Conservation (phyloP, 2,797 vertebrate genomes). For the Malacoctenus gilli region DNA sequence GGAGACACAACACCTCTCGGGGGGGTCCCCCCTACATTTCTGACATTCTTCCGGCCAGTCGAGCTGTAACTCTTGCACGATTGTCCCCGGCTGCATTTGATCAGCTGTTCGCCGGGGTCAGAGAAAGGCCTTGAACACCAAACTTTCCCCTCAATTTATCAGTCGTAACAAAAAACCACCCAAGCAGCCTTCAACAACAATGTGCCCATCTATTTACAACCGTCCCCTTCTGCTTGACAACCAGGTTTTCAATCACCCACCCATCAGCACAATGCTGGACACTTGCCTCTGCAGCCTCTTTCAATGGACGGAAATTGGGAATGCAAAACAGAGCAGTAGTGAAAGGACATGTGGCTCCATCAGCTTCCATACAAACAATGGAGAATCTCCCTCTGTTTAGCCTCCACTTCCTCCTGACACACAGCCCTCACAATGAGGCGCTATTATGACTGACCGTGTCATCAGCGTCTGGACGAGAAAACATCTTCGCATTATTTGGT, state of each 20-base stretch:
- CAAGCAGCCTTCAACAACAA: slow-evolving; percentile 49
- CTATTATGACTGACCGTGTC: slow-evolving; percentile 60
- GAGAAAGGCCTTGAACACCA: slow-evolving; percentile 19
- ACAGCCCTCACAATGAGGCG: slow-evolving; percentile 62
- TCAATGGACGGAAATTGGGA: slow-evolving; percentile 80
- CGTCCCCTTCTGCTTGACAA: slow-evolving; percentile 51
- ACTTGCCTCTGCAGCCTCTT: slow-evolving; percentile 58
- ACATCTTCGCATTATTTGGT: slow-evolving; percentile 28
- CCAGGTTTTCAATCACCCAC: slow-evolving; percentile 48
- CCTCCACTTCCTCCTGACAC: slow-evolving; percentile 70
- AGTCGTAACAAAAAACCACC: slow-evolving; percentile 8
- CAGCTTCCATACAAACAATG: slow-evolving; percentile 73
- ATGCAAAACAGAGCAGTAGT: slow-evolving; percentile 70
- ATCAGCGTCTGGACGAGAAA: slow-evolving; percentile 29
- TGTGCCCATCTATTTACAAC: slow-evolving; percentile 54
- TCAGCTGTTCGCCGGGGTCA: slow-evolving; percentile 58
- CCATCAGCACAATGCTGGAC: slow-evolving; percentile 75
- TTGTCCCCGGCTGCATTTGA: slow-evolving; percentile 31
- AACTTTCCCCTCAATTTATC: slow-evolving; percentile 19
- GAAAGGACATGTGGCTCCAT: slow-evolving; percentile 77
- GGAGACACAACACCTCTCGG: slow-evolving; percentile 30
- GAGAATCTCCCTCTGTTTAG: slow-evolving; percentile 71
- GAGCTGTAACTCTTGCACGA: slow-evolving; percentile 24
- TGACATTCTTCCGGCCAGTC: slow-evolving; percentile 41
- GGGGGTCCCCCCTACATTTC: slow-evolving; percentile 38